A percentile compares a stretch with the other conserved stretches of the same genome.
Conservation (phyloP, 2,113 vertebrate genomes). For the Euleptes europaea region DNA sequence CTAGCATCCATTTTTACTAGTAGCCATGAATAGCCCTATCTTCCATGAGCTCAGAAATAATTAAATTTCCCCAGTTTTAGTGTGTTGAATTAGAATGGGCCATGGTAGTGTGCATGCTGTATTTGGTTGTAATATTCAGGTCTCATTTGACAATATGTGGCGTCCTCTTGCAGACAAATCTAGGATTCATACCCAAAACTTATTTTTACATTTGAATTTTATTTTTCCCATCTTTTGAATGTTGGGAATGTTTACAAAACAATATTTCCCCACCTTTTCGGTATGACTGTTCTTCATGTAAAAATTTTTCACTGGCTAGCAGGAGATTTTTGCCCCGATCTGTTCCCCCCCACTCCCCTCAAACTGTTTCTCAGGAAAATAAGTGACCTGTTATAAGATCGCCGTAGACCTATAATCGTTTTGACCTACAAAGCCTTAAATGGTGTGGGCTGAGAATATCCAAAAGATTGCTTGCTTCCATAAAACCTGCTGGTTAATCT, state of each 20-base stretch:
- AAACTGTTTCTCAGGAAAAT: not conserved
- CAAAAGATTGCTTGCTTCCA: no score
- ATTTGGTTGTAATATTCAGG: not conserved
- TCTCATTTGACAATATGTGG: not conserved
- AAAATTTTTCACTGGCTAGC: not conserved
- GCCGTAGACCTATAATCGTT: no score
- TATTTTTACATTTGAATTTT: not conserved
- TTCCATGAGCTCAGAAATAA: not conserved
- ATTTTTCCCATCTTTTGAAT: not conserved
- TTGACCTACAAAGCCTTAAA: no score
- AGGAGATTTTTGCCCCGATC: not conserved
- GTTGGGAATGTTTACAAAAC: not conserved
- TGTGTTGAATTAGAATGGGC: not conserved
- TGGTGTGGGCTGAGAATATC: no score
- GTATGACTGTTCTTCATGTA: not conserved
- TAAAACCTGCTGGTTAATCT: no score
- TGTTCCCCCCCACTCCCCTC: no score
- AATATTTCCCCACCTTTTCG: not conserved
- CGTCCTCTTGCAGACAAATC: not conserved
- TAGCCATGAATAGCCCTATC: no score
- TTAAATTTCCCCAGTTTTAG: not conserved
- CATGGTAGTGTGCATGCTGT: not conserved
- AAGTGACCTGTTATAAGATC: no score
- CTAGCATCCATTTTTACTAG: no score
- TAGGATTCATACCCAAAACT: not conserved